Conservation (phyloP, 2,113 vertebrate genomes). For the Ovis aries region DNA sequence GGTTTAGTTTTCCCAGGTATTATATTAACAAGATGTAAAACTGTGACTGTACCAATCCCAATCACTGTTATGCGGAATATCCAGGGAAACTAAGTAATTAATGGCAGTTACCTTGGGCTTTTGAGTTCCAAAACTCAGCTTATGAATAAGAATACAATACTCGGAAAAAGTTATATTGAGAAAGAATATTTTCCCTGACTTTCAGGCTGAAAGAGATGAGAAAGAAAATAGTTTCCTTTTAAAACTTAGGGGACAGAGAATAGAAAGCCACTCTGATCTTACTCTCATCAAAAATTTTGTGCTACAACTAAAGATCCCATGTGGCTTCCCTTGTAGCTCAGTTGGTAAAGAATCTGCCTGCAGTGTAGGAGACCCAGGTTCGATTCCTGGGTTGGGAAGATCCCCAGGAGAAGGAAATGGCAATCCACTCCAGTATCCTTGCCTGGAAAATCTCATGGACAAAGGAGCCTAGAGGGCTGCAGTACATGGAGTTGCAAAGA, state of each 20-base stretch:
- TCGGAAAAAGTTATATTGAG: neutral
- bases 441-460: too few species aligned
- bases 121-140: neutral
- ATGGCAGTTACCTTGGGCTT: neutral
- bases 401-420: too few species aligned
- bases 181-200: neutral
- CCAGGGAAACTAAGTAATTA: neutral
- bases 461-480: too few species aligned
- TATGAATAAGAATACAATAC: neutral
- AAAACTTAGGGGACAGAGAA: neutral
- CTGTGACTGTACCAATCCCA: neutral
- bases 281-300: neutral
- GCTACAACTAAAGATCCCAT: neutral
- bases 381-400: too few species aligned
- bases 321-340: too few species aligned
- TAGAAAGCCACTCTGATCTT: neutral
- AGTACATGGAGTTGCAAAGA: too few species aligned
- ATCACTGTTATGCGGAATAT: neutral
- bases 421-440: too few species aligned
- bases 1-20: neutral
- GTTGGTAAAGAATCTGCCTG: too few species aligned
- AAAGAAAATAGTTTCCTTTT: neutral
- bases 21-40: neutral
- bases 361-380: accelerated
- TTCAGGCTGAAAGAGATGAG: neutral